Evolutionary conservation across 2,797 vertebrate species (phyloP), one percentile per base, ranked within the genome.

Genomic region (Florisuga fusca): DNA sequence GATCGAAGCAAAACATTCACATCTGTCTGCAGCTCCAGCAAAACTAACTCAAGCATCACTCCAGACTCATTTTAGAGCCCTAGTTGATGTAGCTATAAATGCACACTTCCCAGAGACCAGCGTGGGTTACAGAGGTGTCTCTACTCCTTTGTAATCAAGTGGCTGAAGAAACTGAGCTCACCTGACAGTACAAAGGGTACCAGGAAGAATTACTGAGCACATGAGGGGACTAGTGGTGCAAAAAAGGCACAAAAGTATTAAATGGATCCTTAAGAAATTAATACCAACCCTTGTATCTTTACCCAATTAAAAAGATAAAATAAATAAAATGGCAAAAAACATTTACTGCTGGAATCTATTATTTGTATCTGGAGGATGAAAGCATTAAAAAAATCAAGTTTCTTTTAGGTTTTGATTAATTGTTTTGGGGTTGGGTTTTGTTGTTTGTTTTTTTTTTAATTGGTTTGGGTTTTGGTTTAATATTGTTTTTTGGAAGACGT

Each of bases 171-270:
- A 55, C 23, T 12, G 58, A 31, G 7, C 5, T 81, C n/a, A 15
- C 5, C 21, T 19, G 13, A 29, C 1, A 76, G 34, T 48, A 23
- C 18, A 63, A 63, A 19, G 17, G 3, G 15, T 26, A 34, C 15
- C 51, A 72, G 27, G 6, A 89, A 18, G 9, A 92, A 58, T 7
- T 71, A 20, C 0, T 25, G 54, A 46, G 38, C 1, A 7, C 8
- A 3, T 9, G 43, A 43, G 4, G 9, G 4, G 3, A 46, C 27
- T 41, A 46, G 58, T 0, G 3, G 23, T 19, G 3, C 17, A 33
- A 86, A 38, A 67, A 46, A 94, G 90, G 17, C 4, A n/a, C 58
- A 20, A 58, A 2, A 41, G 7, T 31, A 54, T 13, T 41, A 76
- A 82, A 45, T 7, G 4, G 7, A 53, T 67, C 23, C n/a, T 48